These are phyloP conservation scores for Diarsia dahlii DNA, from an alignment of 2,888 invertebrate species.

Conservation along the genomic window DNA sequence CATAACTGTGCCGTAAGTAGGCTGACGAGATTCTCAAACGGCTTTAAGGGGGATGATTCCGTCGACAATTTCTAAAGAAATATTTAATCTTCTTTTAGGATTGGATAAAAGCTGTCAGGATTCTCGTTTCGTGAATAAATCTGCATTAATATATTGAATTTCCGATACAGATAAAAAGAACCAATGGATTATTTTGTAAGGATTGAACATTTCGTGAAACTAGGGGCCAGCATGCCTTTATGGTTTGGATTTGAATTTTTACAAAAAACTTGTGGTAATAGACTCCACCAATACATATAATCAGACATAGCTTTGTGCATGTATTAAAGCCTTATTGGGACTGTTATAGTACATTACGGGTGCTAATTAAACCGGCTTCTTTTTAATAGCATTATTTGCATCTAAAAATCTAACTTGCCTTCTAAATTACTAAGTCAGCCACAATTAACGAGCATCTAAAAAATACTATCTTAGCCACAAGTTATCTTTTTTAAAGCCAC, in stretches of 20 bases:
- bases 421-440: too few relatives aligned
- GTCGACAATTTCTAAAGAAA: conserved; percentile 21
- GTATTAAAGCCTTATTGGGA: too few relatives aligned
- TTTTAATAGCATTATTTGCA: too few relatives aligned
- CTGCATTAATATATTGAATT: background rate
- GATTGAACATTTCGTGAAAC: background rate
- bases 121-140: conserved; percentile 11
- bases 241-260: too few relatives aligned
- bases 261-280: background rate
- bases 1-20: conserved; percentile 58
- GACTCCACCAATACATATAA: background rate
- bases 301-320: background rate
- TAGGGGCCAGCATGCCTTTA: background rate
- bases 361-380: too few relatives aligned
- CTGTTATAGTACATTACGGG: too few relatives aligned
- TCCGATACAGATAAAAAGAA: background rate
- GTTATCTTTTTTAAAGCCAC: too few relatives aligned
- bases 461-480: too few relatives aligned
- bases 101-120: conserved; percentile 3
- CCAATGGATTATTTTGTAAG: background rate
- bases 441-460: too few relatives aligned
- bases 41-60: conserved; percentile 32
- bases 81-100: conserved; percentile 18
- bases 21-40: conserved; percentile 43
- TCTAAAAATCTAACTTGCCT: too few relatives aligned